Evolutionary conservation across 1,140 invertebrate species (phyloP), one percentile per base, ranked within the genome.

Genomic region (Lysiphlebus fabarum): DNA sequence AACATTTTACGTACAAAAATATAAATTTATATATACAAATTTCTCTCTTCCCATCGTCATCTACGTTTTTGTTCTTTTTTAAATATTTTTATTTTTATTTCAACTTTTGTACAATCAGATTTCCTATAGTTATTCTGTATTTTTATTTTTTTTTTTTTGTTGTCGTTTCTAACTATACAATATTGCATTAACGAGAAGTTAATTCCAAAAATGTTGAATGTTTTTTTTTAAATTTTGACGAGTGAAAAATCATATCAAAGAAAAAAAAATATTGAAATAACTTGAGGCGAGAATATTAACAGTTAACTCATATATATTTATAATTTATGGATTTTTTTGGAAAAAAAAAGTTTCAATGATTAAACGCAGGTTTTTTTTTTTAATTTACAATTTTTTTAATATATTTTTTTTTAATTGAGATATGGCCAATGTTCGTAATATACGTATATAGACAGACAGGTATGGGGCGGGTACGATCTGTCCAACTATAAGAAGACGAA

Each of bases 201-300:
- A 71, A 73, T 73, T 73, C 70, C 61, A 69, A 72, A 69, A 70
- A 70, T 68, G 62, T 70, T 68, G 66, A 26, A 26, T 2, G 2
- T 2, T 26, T 26, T 26, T 26, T 26, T 26, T 26, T 26, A 1
- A 26, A 26, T 26, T 1, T 26, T 26, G 17, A 26, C 17, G 17
- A 26, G 17, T 26, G 4, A 26, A 26, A 26, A 26, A 26, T 26
- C 17, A 26, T 26, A 26, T 26, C 4, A 26, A 26, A 26, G 1
- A 26, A 26, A 26, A 26, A 26, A 26, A 26, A 26, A 26, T 26
- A 26, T 26, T 2, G 2, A 66, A 66, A 63, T 67, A 67, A 69
- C 67, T 71, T 67, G 71, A 71, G 58, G 60, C 44, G 48, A 36
- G 14, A 40, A 40, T 8, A n/a, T 40, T 17, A 53, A 17, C 9